These are phyloP conservation scores for Phalloptychus januarius DNA, from an alignment of 2,797 vertebrate species.

Conservation along the genomic window DNA sequence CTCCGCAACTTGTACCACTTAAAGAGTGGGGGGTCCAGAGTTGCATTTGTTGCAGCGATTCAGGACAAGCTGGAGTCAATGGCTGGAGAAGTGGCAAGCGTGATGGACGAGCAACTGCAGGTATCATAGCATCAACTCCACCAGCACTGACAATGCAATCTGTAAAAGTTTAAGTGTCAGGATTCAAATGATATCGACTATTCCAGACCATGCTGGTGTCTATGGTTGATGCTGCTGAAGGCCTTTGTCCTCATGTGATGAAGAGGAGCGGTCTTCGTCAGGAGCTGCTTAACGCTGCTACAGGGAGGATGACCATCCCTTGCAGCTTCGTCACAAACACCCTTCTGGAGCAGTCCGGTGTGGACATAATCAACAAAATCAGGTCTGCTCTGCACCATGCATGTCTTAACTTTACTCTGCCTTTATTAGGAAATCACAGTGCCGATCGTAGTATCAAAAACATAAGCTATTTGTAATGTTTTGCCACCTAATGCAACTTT, in stretches of 20 bases:
- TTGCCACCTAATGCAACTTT: background rate
- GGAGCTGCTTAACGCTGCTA: constrained; percentile 85
- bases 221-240: constrained; percentile 92
- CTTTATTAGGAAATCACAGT: background rate
- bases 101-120: constrained; percentile 95
- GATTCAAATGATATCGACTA: background rate
- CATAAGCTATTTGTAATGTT: background rate
- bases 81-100: constrained; percentile 90
- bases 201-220: constrained; percentile 86
- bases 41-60: constrained; percentile 84
- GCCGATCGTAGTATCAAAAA: background rate
- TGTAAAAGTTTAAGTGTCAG: background rate
- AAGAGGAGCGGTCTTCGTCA: constrained; percentile 85
- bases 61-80: constrained; percentile 92
- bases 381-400: constrained; percentile 72
- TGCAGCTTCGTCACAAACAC: constrained; percentile 89
- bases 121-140: constrained; percentile 63
- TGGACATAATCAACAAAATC: constrained; percentile 97
- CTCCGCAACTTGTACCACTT: constrained; percentile 93
- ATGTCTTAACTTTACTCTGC: background rate
- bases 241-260: constrained; percentile 92
- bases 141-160: background rate
- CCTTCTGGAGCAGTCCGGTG: constrained; percentile 92
- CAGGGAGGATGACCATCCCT: constrained; percentile 88
- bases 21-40: constrained; percentile 68